These are phyloP conservation scores for Hippocampus guttulatus DNA, from an alignment of 2,113 vertebrate species.

Conservation along the genomic window DNA sequence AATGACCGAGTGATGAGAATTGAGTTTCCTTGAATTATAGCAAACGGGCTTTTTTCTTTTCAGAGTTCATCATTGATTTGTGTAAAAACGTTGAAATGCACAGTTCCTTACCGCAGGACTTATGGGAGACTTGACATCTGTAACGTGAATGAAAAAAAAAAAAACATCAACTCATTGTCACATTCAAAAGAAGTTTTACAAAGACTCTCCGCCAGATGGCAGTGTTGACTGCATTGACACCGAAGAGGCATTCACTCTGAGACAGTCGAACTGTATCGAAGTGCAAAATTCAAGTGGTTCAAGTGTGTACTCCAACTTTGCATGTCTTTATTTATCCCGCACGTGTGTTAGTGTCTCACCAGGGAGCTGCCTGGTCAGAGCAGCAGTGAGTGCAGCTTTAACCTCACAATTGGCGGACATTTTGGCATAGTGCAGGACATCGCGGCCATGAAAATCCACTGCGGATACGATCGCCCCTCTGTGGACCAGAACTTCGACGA, in stretches of 20 bases:
- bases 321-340: not conserved
- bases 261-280: not conserved
- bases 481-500: slow-evolving; percentile 78
- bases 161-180: not conserved
- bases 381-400: slow-evolving; percentile 67
- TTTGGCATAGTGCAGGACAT: slow-evolving; percentile 81
- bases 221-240: slow-evolving; percentile 32
- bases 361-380: slow-evolving; percentile 72
- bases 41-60: not conserved
- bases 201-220: slow-evolving; percentile 42
- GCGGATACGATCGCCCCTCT: slow-evolving; percentile 77
- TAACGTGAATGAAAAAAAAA: not conserved
- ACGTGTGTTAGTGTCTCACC: slow-evolving; percentile 64
- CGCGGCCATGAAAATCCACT: slow-evolving; percentile 83
- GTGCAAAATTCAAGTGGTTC: not conserved
- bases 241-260: not conserved
- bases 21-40: slow-evolving; percentile 5
- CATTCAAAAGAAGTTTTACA: not conserved
- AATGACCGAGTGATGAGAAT: slow-evolving; percentile 27
- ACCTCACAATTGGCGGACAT: slow-evolving; percentile 77
- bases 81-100: not conserved
- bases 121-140: slow-evolving; percentile 54
- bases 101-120: slow-evolving; percentile 57
- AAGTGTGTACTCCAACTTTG: not conserved
- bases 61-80: not conserved